These are phyloP conservation scores for Penaeus vannamei DNA, from an alignment of 1,140 invertebrate species.

Conservation along the genomic window DNA sequence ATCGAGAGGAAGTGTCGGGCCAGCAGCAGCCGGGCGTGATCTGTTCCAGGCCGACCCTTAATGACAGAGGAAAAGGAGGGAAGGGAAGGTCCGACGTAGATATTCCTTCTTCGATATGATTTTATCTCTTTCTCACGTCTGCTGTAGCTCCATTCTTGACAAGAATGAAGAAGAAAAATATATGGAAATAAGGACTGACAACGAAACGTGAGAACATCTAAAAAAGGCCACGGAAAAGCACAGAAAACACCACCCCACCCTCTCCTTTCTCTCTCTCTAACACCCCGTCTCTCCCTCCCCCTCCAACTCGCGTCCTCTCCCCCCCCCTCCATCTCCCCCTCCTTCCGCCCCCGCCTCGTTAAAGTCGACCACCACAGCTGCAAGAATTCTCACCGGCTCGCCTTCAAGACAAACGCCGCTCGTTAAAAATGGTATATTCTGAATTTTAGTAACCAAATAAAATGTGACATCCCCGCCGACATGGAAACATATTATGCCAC, in stretches of 20 bases:
- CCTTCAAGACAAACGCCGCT: conserved; percentile 51
- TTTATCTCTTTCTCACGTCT: too few species aligned
- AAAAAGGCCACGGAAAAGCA: not conserved
- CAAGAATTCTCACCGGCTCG: conserved; percentile 19
- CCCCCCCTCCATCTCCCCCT: not conserved
- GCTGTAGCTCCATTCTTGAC: too few species aligned
- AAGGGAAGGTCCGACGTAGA: too few species aligned
- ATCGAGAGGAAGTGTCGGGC: too few species aligned
- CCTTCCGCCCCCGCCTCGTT: conserved; percentile 2
- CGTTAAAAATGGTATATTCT: conserved; percentile 56
- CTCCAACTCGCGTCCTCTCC: not conserved
- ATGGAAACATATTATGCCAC: conserved; percentile 46
- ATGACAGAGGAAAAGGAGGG: too few species aligned
- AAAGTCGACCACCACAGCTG: conserved; percentile 5
- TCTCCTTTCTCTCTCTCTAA: not conserved
- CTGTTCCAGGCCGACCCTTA: too few species aligned
- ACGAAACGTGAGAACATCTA: too few species aligned
- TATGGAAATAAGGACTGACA: too few species aligned
- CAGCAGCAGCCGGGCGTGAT: too few species aligned
- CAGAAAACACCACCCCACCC: not conserved
- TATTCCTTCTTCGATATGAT: too few species aligned
- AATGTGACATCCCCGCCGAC: conserved; percentile 48
- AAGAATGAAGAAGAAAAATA: too few species aligned
- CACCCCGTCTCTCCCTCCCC: not conserved
- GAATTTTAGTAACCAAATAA: conserved; percentile 56